A percentile compares a stretch with the other conserved stretches of the same genome.
Evolutionary conservation across 2,113 vertebrate genomes (phyloP).

Genomic region (Aplodontia rufa): DNA sequence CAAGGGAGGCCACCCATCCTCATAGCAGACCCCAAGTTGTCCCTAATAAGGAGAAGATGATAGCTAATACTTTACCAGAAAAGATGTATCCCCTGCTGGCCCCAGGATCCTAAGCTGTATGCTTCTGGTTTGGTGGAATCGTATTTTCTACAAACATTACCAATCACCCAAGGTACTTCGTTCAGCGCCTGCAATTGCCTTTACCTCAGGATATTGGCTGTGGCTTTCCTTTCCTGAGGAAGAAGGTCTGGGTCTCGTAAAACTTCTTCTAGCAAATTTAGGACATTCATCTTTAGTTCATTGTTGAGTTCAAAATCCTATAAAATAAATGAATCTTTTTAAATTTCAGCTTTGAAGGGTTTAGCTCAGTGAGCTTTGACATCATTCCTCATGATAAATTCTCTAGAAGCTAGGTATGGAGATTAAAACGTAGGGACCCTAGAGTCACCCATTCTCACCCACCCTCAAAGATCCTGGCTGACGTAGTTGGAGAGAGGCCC

Average conservation of each 20-base stretch:
- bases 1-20: fast-evolving
- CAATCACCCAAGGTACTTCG: background rate
- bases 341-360: background rate
- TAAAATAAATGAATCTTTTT: conserved; percentile 47
- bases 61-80: background rate
- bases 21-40: background rate
- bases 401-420: background rate
- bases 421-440: background rate
- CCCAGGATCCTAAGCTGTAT: background rate
- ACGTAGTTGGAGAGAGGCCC: background rate
- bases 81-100: background rate
- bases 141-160: background rate
- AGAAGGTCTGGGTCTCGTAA: conserved; percentile 96
- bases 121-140: background rate
- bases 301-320: conserved; percentile 98
- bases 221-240: conserved; percentile 98
- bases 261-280: conserved; percentile 97
- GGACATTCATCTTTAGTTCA: conserved; percentile 95
- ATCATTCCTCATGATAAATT: background rate
- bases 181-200: fast-evolving
- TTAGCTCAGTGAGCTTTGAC: background rate
- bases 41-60: background rate
- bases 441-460: fast-evolving
- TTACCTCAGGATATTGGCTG: conserved; percentile 96
- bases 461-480: background rate